Conservation (phyloP, 2,113 vertebrate genomes). For the Nothobranchius kuhntae region DNA sequence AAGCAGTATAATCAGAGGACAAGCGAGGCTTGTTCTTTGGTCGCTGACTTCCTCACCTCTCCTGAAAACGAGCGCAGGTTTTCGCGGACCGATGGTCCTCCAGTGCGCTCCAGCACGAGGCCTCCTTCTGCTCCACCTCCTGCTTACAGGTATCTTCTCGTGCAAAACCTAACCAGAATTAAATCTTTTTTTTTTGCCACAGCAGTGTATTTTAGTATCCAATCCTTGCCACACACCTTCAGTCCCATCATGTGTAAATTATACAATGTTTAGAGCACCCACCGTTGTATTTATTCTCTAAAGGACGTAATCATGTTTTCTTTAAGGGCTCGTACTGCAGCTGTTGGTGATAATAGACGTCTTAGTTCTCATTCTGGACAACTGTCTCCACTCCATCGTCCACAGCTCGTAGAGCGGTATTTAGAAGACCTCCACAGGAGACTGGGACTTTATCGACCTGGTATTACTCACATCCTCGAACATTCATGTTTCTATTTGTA, state of each 20-base stretch:
- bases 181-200: too few relatives aligned
- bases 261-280: too few relatives aligned
- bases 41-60: constrained; percentile 79
- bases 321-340: constrained; percentile 62
- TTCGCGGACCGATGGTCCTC: constrained; percentile 24
- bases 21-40: constrained; percentile 83
- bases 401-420: constrained; percentile 28
- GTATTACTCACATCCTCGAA: constrained; percentile 38
- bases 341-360: constrained; percentile 48
- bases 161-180: too few relatives aligned
- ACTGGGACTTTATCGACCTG: constrained; percentile 75
- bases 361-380: constrained; percentile 31
- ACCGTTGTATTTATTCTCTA: neutral
- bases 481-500: neutral
- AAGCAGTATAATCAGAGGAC: constrained; percentile 84
- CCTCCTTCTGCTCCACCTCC: constrained; percentile 11
- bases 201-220: too few relatives aligned
- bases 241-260: too few relatives aligned
- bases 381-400: constrained; percentile 22
- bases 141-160: constrained; percentile 51
- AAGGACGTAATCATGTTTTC: neutral
- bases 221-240: too few relatives aligned
- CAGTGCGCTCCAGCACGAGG: constrained; percentile 12
- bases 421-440: constrained; percentile 42
- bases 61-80: constrained; percentile 43